Base-by-base conservation (phyloP, 2,888 invertebrate species). In the Nemurella pictetii region DNA sequence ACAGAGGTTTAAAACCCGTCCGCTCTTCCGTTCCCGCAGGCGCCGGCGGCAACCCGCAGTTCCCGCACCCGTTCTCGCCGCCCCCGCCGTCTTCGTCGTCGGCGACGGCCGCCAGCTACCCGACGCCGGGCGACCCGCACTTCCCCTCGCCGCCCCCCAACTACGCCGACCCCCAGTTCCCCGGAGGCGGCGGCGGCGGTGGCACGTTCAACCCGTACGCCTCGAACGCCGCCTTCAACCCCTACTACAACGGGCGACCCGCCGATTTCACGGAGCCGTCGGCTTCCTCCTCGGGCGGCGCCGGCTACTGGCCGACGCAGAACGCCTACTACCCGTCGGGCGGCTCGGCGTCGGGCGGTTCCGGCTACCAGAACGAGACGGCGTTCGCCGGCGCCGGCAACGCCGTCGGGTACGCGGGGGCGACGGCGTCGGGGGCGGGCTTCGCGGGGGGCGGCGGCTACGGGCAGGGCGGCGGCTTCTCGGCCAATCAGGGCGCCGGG, bases 281-380 rank as follows among this genome's bases (percentile, higher is more conserved):
- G n/a, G 29, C 29, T 30, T 29, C 78, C 29, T 20, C 20, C 9
- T 36, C 32, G 80, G 4, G n/a, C 26, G 80, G 80, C n/a, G n/a
- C 15, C 35, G 35, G 26, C 25, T 82, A 82, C 82, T 82, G 82
- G 82, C 28, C 72, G 4, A 82, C 55, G 28, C 82, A 82, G 72
- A 55, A 55, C 25, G 55, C 26, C 29, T 82, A 82, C 26, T 26
- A n/a, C 55, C 72, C 72, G 15, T 15, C 29, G 15, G 29, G 30
- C 9, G 78, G 7, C 5, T 20, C 55, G 55, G 55, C 15, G 20
- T 12, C 9, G 15, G 78, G 28, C n/a, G 78, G 29, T 0, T 29
- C 28, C 26, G n/a, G n/a, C 78, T 78, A 78, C 28, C 78, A 78
- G 78, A 29, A 29, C 75, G 26, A 28, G 28, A n/a, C 78, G 30